Evolutionary conservation across 2,113 vertebrate genomes (phyloP).

Genomic region (Cephalopholis sonnerati): DNA sequence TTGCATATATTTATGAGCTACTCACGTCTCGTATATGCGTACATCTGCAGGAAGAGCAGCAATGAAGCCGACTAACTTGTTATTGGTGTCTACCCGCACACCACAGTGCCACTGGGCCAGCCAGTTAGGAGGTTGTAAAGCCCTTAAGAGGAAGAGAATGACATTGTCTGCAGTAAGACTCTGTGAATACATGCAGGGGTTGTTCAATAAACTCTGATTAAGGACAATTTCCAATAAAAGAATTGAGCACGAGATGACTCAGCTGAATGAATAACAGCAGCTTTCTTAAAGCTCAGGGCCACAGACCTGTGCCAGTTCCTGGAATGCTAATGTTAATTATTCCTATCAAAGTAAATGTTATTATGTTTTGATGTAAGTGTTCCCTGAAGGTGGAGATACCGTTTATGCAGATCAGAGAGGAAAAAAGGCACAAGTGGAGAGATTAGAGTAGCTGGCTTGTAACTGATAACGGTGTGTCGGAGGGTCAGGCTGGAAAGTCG

Average conservation of each 20-base stretch:
- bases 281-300: slow-evolving; percentile 25
- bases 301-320: slow-evolving; percentile 20
- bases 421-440: background rate
- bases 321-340: slow-evolving; percentile 38
- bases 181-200: slow-evolving; percentile 25
- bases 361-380: slow-evolving; percentile 51
- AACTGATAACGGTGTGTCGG: slow-evolving; percentile 16
- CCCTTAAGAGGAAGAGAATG: slow-evolving; percentile 82
- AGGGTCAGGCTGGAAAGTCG: background rate
- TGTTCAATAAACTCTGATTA: slow-evolving; percentile 32
- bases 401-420: slow-evolving; percentile 36
- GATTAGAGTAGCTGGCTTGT: slow-evolving; percentile 10
- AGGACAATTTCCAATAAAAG: slow-evolving; percentile 4
- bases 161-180: slow-evolving; percentile 14
- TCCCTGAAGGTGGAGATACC: slow-evolving; percentile 30
- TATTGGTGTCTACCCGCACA: slow-evolving; percentile 92
- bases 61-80: slow-evolving; percentile 97
- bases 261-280: slow-evolving; percentile 21
- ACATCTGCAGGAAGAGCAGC: slow-evolving; percentile 93
- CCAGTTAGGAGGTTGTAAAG: slow-evolving; percentile 93
- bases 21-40: slow-evolving; percentile 93
- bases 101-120: slow-evolving; percentile 94
- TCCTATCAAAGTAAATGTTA: slow-evolving; percentile 55
- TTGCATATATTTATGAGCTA: slow-evolving; percentile 42
- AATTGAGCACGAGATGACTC: slow-evolving; percentile 7